A percentile compares a stretch with the other conserved stretches of the same genome.
Conservation (phyloP, 1,140 invertebrate genomes). For the Tetragnatha versicolor region DNA sequence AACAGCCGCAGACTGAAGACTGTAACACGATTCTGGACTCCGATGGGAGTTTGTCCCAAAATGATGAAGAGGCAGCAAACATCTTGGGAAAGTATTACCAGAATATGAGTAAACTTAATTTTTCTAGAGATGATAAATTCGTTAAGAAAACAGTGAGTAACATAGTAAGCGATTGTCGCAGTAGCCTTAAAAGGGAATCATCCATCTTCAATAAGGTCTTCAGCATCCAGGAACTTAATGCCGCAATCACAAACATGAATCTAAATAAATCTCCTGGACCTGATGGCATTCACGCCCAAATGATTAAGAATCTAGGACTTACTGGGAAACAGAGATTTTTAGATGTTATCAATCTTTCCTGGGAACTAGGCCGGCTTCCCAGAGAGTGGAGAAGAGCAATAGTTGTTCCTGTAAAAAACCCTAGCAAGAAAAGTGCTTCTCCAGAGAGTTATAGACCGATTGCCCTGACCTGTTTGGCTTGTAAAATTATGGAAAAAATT, state of each 20-base stretch:
- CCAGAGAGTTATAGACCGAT: neutral
- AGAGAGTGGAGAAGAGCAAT: slow-evolving; percentile 4
- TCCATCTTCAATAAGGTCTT: neutral
- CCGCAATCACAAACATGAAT: too few species aligned
- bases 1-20: neutral
- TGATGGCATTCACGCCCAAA: too few species aligned
- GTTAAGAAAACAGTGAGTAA: neutral
- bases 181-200: neutral
- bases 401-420: neutral
- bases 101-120: neutral
- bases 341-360: neutral
- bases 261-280: too few species aligned
- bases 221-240: neutral
- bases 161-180: neutral
- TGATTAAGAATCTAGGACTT: neutral
- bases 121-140: neutral
- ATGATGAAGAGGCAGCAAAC: neutral
- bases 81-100: neutral
- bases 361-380: neutral
- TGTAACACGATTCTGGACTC: neutral
- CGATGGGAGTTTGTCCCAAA: neutral
- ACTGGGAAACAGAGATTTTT: neutral
- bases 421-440: neutral
- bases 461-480: neutral
- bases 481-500: neutral